These are phyloP conservation scores for Panagrolaimus sp. DNA, from an alignment of 1,140 invertebrate species.

Conservation along the genomic window DNA sequence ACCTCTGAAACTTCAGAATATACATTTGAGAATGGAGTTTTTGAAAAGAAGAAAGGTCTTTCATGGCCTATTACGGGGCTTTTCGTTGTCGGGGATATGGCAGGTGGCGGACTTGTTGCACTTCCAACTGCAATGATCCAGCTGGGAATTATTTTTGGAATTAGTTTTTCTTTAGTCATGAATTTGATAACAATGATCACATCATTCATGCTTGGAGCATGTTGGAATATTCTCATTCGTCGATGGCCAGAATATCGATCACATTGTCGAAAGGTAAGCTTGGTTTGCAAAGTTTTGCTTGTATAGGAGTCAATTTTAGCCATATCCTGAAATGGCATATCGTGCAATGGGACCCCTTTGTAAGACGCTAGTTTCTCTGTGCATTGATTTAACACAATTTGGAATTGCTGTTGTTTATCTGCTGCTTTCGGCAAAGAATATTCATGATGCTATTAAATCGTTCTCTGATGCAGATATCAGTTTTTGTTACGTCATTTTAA, in stretches of 20 bases:
- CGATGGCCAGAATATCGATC: slow-evolving; percentile 65
- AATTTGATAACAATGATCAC: slow-evolving; percentile 32
- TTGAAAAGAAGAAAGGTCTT: slow-evolving; percentile 43
- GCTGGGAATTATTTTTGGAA: slow-evolving; percentile 62
- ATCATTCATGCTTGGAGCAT: slow-evolving; percentile 63
- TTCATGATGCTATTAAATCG: slow-evolving; percentile 62
- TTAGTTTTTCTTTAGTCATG: slow-evolving; percentile 26
- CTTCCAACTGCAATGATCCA: slow-evolving; percentile 67
- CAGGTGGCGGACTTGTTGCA: slow-evolving; percentile 70
- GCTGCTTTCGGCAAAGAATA: slow-evolving; percentile 65
- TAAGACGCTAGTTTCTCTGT: slow-evolving; percentile 61
- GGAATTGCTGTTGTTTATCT: slow-evolving; percentile 69
- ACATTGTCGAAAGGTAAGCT: slow-evolving; percentile 61
- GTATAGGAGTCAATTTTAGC: background rate
- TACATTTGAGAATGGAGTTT: background rate
- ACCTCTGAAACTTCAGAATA: too few relatives aligned
- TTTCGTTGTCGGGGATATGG: slow-evolving; percentile 70
- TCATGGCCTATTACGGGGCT: slow-evolving; percentile 63
- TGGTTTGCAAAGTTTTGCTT: background rate
- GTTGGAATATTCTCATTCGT: slow-evolving; percentile 70
- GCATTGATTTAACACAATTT: slow-evolving; percentile 67
- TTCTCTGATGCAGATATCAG: slow-evolving; percentile 61
- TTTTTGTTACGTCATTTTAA: slow-evolving; percentile 66
- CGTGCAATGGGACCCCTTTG: slow-evolving; percentile 36
- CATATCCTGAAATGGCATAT: slow-evolving; percentile 34